Base-by-base conservation (phyloP, 53 echinoderm and acorn worm species). In the Astropecten irregularis region DNA sequence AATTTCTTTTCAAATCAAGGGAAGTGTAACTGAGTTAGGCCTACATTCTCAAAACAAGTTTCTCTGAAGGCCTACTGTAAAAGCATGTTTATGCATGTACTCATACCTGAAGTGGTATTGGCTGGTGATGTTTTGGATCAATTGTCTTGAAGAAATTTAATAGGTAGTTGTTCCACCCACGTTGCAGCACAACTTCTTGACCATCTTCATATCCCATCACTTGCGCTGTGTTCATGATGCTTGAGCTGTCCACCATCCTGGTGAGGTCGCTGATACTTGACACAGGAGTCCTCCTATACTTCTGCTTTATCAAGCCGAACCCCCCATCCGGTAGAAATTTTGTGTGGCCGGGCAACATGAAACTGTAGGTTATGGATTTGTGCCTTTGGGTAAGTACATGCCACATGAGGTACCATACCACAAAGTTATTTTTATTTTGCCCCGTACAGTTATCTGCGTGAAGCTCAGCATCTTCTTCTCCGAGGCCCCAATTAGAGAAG, bases 231-330 rank as follows among this genome's bases (percentile, higher is more conserved):
- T 32, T 34, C 31, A 73, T 34, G 40, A 52, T 53, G 74, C 34
- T 73, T 27, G 28, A 27, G 60, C 60, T 16, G 27, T 1, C 27
- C 28, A 88, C 82, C 23, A 82, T 62, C 20, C 62, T 33, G 16
- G 44, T 31, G 31, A 88, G n/a, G 51, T 88, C 88, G 10, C 19
- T 1, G 25, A 88, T 34, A 21, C 71, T 60, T 58, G 82, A 82
- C 28, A 60, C 60, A 25, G 27, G 27, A 28, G 60, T 27, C 36
- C 32, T 73, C 55, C 74, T 51, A 73, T 29, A 53, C 22, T 10
- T 25, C 40, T 37, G 33, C 54, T 73, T 73, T 14, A 73, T 21
- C 10, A 73, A 36, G 52, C 74, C 74, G 22, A 73, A 73, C 18
- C 74, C 52, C 53, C 74, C 52, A 37, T 73, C 74, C 16, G 54